Conservation (phyloP, 2,888 invertebrate genomes). For the Trisateles emortualis region DNA sequence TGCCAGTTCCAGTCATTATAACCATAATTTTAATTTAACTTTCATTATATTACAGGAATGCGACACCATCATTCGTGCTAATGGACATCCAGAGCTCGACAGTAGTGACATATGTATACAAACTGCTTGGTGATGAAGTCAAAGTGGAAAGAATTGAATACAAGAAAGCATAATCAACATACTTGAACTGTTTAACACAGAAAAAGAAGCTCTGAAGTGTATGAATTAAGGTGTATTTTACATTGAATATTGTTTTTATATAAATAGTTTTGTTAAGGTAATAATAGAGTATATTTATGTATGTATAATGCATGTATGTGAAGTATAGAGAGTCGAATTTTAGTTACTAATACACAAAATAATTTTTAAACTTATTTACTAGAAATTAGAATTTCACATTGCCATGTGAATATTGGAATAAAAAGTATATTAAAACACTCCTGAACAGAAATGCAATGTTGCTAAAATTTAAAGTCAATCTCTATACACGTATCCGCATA, state of each 20-base stretch:
- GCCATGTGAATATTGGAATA: no score
- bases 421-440: no score
- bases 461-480: no score
- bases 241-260: slow-evolving; percentile 1
- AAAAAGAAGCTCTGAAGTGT: not conserved
- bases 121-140: slow-evolving; percentile 98
- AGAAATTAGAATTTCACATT: no score
- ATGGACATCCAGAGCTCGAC: slow-evolving; percentile 99
- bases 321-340: not conserved
- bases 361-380: no score
- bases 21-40: not conserved
- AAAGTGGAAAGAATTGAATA: slow-evolving; percentile 99
- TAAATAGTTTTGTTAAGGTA: slow-evolving; percentile 7
- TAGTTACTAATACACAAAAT: no score
- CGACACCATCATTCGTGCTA: slow-evolving; percentile 98
- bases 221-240: not conserved
- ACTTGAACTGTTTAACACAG: not conserved
- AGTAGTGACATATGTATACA: slow-evolving; percentile 99
- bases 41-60: slow-evolving; percentile 87
- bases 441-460: no score
- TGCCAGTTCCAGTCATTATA: not conserved
- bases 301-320: slow-evolving; percentile 3
- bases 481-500: no score
- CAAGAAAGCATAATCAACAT: slow-evolving; percentile 91
- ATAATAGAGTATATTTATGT: slow-evolving; percentile 2